These are phyloP conservation scores for Heliconius himera DNA, from an alignment of 1,140 invertebrate species.

Conservation along the genomic window DNA sequence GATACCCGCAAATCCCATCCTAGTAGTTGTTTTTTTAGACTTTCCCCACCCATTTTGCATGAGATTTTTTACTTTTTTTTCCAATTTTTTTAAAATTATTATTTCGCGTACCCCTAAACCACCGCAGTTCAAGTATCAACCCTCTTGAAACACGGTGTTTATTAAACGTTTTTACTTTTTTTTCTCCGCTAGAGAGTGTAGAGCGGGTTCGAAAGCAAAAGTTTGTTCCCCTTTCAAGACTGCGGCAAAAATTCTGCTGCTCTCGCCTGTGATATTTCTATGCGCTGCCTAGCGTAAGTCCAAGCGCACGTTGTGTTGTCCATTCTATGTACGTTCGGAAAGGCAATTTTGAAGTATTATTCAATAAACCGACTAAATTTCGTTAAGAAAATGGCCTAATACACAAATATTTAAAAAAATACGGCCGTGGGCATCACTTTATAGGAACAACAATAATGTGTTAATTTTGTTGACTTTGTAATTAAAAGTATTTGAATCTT, in stretches of 20 bases:
- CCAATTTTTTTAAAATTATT: conserved; percentile 20
- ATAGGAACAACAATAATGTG: neutral
- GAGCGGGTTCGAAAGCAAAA: conserved; percentile 83
- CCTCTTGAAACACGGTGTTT: conserved; percentile 79
- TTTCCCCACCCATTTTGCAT: conserved; percentile 56
- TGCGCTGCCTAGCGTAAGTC: conserved; percentile 82
- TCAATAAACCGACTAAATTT: neutral
- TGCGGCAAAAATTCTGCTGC: conserved; percentile 85
- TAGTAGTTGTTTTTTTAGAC: conserved; percentile 6
- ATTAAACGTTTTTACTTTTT: conserved; percentile 61
- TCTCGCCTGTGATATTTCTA: conserved; percentile 87
- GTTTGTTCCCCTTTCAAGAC: conserved; percentile 86
- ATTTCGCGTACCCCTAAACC: conserved; percentile 33
- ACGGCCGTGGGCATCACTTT: too few species aligned
- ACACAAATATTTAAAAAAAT: neutral
- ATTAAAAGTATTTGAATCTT: too few species aligned
- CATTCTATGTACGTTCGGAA: conserved; percentile 47
- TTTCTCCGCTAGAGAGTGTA: conserved; percentile 79
- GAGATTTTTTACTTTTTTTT: conserved; percentile 58
- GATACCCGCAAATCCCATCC: conserved; percentile 1
- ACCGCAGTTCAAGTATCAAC: conserved; percentile 72
- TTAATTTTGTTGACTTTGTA: too few species aligned
- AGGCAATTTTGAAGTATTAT: neutral
- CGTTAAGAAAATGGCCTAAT: neutral
- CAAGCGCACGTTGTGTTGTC: conserved; percentile 73